Percentiles rank a stretch among this genome's conserved stretches.
Conservation (phyloP, 2,113 vertebrate genomes). For the Eira barbara region DNA sequence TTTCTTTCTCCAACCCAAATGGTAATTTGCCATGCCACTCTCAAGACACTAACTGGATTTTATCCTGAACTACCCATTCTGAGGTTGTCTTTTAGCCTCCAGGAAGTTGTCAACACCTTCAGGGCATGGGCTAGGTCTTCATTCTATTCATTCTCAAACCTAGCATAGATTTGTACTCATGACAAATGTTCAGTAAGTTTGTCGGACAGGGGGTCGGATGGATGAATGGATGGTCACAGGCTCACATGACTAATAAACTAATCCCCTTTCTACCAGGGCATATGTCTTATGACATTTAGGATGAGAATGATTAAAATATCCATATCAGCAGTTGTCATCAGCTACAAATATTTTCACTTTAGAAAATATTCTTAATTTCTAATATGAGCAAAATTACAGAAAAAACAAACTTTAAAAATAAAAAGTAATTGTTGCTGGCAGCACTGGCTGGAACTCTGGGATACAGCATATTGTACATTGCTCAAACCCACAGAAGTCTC, state of each 20-base stretch:
- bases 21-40: neutral
- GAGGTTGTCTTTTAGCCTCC: neutral
- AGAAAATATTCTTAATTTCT: neutral
- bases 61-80: neutral
- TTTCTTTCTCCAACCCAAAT: neutral
- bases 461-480: neutral
- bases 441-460: neutral
- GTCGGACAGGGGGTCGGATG: neutral
- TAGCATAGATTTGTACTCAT: neutral
- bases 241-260: neutral
- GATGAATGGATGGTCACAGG: neutral
- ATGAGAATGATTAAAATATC: neutral
- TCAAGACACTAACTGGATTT: neutral
- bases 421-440: neutral
- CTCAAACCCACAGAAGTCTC: neutral
- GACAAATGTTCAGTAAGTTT: neutral
- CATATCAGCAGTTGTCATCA: neutral
- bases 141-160: neutral
- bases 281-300: neutral
- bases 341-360: neutral
- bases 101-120: neutral
- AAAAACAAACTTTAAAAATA: neutral
- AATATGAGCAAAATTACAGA: neutral
- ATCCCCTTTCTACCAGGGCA: neutral
- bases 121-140: neutral